phyloP scores from a whole-genome alignment of 1,140 invertebrate species.

The Zaprionus gabonicus region DNA sequence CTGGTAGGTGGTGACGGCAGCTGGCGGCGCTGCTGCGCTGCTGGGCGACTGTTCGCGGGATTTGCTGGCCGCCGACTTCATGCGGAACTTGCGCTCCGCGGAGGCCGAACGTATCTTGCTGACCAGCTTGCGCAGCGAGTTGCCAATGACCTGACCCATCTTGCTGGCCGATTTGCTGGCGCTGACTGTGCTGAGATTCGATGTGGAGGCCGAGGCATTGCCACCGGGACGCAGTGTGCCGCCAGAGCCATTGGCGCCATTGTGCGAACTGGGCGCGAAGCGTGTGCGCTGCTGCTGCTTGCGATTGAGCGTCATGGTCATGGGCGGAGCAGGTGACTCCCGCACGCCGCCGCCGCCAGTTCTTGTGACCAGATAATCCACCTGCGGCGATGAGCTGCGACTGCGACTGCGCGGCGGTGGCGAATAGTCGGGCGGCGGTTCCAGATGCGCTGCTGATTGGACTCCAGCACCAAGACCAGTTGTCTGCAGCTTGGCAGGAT shows the following conservation, averaged over 20 bases:
- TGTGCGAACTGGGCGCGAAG: conserved; percentile 85
- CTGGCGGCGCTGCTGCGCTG: conserved; percentile 19
- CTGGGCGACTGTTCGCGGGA: conserved; percentile 85
- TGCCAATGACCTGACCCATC: conserved; percentile 87
- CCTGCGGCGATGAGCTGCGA: conserved; percentile 84
- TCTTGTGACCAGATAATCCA: conserved; percentile 60
- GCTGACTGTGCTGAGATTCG: conserved; percentile 68
- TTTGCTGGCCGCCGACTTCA: conserved; percentile 84
- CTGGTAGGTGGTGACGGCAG: conserved; percentile 85
- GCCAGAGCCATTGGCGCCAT: conserved; percentile 80
- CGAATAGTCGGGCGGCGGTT: conserved; percentile 89
- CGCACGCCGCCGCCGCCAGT: conserved; percentile 6
- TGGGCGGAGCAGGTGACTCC: conserved; percentile 10
- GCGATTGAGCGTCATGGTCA: conserved; percentile 84
- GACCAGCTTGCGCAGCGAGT: conserved; percentile 91
- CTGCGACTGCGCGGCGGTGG: conserved; percentile 86
- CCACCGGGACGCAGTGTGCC: conserved; percentile 46
- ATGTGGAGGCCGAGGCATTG: conserved; percentile 62
- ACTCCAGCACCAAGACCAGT: background rate
- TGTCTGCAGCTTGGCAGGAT: conserved; percentile 2
- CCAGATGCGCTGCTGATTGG: conserved; percentile 58
- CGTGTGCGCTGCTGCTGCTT: conserved; percentile 88
- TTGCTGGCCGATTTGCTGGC: conserved; percentile 70
- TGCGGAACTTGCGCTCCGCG: conserved; percentile 88
- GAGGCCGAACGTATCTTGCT: conserved; percentile 91